These are phyloP conservation scores for Gallinago stenura DNA, from an alignment of 2,797 vertebrate species.

Conservation along the genomic window DNA sequence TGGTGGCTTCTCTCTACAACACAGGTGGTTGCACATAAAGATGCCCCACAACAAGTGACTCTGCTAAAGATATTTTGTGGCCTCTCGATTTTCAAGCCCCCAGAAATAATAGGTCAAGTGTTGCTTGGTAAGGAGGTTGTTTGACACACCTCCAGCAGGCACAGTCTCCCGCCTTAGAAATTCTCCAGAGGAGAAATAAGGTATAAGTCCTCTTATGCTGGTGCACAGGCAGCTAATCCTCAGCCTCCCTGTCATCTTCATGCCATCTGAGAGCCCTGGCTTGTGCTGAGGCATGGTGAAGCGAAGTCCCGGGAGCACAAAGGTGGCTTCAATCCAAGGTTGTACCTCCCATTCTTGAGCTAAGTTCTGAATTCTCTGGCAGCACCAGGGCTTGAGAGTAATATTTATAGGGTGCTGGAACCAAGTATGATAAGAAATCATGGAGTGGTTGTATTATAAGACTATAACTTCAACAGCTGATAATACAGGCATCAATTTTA, in stretches of 20 bases:
- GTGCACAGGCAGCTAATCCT: background rate
- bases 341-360: background rate
- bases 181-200: background rate
- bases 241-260: background rate
- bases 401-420: background rate
- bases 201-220: accelerated
- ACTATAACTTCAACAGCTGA: background rate
- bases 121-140: background rate
- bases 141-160: background rate
- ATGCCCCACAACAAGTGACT: accelerated
- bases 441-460: background rate
- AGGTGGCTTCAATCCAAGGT: background rate
- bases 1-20: background rate
- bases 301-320: background rate
- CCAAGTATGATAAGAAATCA: background rate
- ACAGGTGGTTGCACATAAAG: background rate
- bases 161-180: background rate
- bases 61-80: background rate
- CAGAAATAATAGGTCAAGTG: background rate
- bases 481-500: background rate
- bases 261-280: accelerated
- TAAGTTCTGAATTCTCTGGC: background rate
- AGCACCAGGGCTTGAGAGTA: background rate
- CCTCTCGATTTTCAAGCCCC: background rate
- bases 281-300: background rate